Evolutionary conservation across 2,888 invertebrate species (phyloP).

Genomic region (Oscheius onirici): DNA sequence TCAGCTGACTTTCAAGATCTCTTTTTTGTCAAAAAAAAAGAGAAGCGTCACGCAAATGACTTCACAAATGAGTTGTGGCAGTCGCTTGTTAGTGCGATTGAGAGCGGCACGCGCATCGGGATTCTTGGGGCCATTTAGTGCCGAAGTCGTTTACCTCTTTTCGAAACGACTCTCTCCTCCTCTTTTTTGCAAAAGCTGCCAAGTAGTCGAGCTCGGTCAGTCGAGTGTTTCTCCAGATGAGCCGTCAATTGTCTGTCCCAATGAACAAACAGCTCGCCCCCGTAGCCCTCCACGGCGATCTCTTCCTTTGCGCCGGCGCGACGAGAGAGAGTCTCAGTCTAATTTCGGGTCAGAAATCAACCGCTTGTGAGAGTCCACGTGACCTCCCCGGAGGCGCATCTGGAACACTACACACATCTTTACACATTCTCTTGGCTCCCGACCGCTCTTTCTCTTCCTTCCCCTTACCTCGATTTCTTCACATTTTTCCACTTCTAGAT

Average conservation of each 20-base stretch:
- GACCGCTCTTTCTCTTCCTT: neutral
- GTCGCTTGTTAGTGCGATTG: neutral
- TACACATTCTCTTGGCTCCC: neutral
- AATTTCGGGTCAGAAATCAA: constrained; percentile 18
- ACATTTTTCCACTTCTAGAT: neutral
- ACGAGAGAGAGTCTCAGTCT: neutral
- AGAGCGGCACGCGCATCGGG: neutral
- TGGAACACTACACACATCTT: neutral
- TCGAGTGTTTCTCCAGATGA: constrained; percentile 17
- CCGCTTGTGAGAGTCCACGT: neutral
- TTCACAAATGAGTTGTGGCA: no score
- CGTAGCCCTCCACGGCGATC: constrained; percentile 5
- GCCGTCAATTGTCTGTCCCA: constrained; percentile 26
- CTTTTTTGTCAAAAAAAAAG: no score
- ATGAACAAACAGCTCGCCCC: constrained; percentile 13
- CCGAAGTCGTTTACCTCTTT: no score
- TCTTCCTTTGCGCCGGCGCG: neutral
- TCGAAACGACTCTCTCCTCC: no score
- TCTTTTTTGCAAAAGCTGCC: no score
- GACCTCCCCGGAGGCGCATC: constrained; percentile 10
- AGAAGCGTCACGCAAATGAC: no score
- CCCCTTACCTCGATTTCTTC: neutral
- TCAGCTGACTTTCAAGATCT: no score
- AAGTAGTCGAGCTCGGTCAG: neutral
- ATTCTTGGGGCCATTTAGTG: no score